Evolutionary conservation across 2,113 vertebrate species (phyloP).

Genomic region (Microtus oregoni): DNA sequence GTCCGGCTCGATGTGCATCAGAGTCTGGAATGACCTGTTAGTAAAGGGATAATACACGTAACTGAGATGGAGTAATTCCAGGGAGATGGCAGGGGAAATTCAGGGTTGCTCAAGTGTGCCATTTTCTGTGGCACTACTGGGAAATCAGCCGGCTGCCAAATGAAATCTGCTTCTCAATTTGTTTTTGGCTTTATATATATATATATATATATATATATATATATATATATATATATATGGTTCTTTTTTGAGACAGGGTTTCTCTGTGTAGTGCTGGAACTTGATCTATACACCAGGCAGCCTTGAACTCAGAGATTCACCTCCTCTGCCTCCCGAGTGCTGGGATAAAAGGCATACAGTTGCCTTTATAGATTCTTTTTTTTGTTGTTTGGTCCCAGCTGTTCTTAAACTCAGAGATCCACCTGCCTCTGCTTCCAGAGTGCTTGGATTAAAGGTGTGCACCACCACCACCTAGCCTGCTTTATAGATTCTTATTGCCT

Average conservation of each 20-base stretch:
- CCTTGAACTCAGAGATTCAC: background rate
- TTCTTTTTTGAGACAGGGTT: background rate
- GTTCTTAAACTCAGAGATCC: background rate
- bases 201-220: too few species aligned
- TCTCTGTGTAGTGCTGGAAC: background rate
- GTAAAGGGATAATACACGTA: background rate
- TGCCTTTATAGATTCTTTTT: background rate
- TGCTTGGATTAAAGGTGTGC: background rate
- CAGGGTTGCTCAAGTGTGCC: too few species aligned
- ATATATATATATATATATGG: too few species aligned
- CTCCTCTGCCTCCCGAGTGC: background rate
- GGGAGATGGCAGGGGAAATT: background rate
- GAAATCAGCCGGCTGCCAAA: too few species aligned
- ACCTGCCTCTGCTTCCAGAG: background rate
- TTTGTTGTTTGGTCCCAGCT: background rate
- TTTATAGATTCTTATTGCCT: background rate
- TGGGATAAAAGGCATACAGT: background rate
- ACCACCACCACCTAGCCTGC: background rate
- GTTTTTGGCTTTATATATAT: too few species aligned
- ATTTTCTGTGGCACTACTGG: too few species aligned
- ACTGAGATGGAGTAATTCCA: constrained; percentile 1
- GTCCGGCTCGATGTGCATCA: constrained; percentile 95
- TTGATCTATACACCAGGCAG: background rate
- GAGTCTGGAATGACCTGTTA: constrained; percentile 96
- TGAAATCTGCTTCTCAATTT: too few species aligned